phyloP scores from a whole-genome alignment of 2,888 invertebrate genomes.

The Rutpela maculata region DNA sequence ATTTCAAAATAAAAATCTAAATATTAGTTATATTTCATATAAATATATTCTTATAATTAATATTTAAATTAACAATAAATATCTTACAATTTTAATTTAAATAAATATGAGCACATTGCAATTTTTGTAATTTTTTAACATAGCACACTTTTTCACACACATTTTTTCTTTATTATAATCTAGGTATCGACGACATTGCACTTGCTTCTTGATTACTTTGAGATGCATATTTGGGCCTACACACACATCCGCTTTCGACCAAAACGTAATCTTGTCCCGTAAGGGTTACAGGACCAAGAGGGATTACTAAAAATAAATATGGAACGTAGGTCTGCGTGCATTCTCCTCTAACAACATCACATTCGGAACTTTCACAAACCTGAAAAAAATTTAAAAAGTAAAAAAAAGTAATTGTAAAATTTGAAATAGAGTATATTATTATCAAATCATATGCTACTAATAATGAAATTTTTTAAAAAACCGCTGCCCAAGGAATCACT shows the following conservation, averaged over 20 bases:
- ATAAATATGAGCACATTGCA: slow-evolving; percentile 50
- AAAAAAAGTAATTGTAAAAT: too few relatives aligned
- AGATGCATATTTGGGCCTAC: slow-evolving; percentile 77
- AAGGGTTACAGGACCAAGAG: slow-evolving; percentile 91
- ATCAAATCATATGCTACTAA: too few relatives aligned
- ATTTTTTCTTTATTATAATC: slow-evolving; percentile 61
- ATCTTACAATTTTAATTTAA: slow-evolving; percentile 46
- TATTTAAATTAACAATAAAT: slow-evolving; percentile 49
- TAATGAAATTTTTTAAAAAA: too few relatives aligned
- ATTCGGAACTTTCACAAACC: slow-evolving; percentile 85
- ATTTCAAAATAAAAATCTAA: slow-evolving; percentile 13
- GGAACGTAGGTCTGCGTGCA: slow-evolving; percentile 95
- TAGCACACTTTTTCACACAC: slow-evolving; percentile 35
- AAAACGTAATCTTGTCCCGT: slow-evolving; percentile 96
- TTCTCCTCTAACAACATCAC: slow-evolving; percentile 91
- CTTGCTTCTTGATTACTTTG: slow-evolving; percentile 69
- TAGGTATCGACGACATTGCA: slow-evolving; percentile 71
- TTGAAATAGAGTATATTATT: too few relatives aligned
- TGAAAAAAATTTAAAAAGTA: slow-evolving; percentile 74
- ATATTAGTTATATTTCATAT: slow-evolving; percentile 31
- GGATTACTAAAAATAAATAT: slow-evolving; percentile 92
- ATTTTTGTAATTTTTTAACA: slow-evolving; percentile 39
- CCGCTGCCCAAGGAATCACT: too few relatives aligned
- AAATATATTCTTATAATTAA: slow-evolving; percentile 35
- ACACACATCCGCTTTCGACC: slow-evolving; percentile 95